Conservation (phyloP, 2,888 invertebrate species). For the Dryobotodes eremita region DNA sequence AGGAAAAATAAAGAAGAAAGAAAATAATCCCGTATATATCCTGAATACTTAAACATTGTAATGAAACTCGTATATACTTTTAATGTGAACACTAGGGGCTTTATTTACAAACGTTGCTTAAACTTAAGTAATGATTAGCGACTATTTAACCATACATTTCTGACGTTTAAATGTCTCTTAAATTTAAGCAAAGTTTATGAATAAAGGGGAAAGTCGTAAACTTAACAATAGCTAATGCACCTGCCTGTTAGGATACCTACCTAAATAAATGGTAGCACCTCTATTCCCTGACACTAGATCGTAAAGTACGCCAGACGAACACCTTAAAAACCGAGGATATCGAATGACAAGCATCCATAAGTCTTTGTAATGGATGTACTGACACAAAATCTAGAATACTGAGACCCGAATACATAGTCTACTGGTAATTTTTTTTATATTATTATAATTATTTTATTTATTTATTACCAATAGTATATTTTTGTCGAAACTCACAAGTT, state of each 20-base stretch:
- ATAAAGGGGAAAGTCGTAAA: slow-evolving; percentile 5
- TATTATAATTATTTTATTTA: not conserved
- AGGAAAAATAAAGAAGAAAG: too few species aligned
- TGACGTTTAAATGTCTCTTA: too few species aligned
- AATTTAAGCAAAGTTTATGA: too few species aligned
- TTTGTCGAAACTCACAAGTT: not conserved
- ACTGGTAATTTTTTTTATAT: too few species aligned
- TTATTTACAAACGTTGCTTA: too few species aligned
- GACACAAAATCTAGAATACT: not conserved
- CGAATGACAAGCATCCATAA: slow-evolving; percentile 24
- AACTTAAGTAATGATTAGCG: too few species aligned
- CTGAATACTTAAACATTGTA: too few species aligned
- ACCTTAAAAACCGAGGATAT: slow-evolving; percentile 23
- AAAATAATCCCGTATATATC: too few species aligned
- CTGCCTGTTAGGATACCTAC: not conserved
- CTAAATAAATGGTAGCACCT: slow-evolving; percentile 22
- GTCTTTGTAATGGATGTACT: slow-evolving; percentile 29
- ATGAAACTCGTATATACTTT: not conserved
- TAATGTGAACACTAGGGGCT: not conserved
- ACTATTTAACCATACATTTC: too few species aligned
- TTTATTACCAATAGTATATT: not conserved
- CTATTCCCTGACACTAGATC: slow-evolving; percentile 20
- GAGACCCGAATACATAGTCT: not conserved
- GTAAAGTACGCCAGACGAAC: slow-evolving; percentile 34
- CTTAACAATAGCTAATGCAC: not conserved